These are phyloP conservation scores for Protomyctophum bolini DNA, from an alignment of 2,113 vertebrate genomes.

Conservation along the genomic window DNA sequence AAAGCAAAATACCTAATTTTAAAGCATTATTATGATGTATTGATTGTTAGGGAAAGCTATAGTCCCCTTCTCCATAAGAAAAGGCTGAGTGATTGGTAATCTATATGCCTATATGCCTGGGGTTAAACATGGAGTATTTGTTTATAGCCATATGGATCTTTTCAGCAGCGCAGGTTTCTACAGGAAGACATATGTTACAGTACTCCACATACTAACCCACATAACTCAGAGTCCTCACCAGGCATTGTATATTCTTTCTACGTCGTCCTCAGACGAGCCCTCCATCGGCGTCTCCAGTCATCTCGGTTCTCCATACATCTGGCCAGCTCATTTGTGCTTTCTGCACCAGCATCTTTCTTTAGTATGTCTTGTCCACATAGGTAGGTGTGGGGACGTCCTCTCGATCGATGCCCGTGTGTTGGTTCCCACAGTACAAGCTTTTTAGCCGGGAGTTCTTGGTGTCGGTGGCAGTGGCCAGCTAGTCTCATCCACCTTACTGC, in stretches of 20 bases:
- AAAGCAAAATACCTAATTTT: conserved; percentile 31
- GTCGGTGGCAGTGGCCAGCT: no score
- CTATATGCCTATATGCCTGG: conserved; percentile 17
- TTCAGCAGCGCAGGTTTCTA: conserved; percentile 5
- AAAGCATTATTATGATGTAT: conserved; percentile 56
- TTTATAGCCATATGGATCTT: conserved; percentile 55
- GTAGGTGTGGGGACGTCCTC: no score
- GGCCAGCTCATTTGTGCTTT: no score
- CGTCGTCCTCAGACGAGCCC: no score
- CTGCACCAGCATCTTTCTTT: no score
- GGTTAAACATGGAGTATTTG: conserved; percentile 39
- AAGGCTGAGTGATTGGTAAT: conserved; percentile 49
- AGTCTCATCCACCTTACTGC: no score
- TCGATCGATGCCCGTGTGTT: no score
- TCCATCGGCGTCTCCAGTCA: no score
- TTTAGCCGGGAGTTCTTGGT: no score
- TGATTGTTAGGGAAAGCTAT: conserved; percentile 39
- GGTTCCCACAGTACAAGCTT: no score
- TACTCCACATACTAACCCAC: conserved; percentile 1
- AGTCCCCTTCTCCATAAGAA: conserved; percentile 28
- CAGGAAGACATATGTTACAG: conserved; percentile 1
- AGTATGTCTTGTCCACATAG: no score
- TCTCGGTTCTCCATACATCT: no score
- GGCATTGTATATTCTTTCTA: conserved; percentile 2
- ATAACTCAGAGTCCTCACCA: conserved; percentile 14